Base-by-base conservation (phyloP, 2,113 vertebrate genomes). In the Cryptomyrus ogoouensis region DNA sequence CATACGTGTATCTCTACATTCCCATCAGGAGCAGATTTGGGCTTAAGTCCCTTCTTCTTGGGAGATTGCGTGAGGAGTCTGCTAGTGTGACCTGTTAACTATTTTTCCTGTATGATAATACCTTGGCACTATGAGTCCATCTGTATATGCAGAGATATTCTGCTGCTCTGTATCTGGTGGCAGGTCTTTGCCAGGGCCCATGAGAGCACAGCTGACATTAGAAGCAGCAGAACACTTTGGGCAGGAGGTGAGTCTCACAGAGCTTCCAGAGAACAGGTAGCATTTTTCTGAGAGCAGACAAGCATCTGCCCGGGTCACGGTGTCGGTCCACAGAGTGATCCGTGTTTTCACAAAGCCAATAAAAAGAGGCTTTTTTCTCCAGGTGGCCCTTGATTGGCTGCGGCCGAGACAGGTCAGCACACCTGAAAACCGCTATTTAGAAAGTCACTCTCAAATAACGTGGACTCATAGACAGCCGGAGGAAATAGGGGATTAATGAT, bases 291-390 rank as follows among this genome's bases (percentile, higher is more conserved):
- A n/a, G 31, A 56, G 87, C 87, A 74, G 83, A 92, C 90, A 90
- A 88, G 49, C 91, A 89, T 89, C 91, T 92, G 91, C 88, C 53
- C 88, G 86, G 88, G 90, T 88, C 86, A 53, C 50, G 46, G 83
- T 42, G 62, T 66, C 44, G 89, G 89, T 90, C 89, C 91, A 91
- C 39, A 86, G 87, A 87, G 91, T 91, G 92, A 92, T 89, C 88
- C 27, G 88, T 91, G 90, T 92, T 90, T 92, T 88, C 91, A 92
- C 90, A 91, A 90, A 89, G 88, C 88, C 62, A 90, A 83, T 52
- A 87, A 87, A 92, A 90, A 91, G 89, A 88, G 56, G 70, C 19
- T 35, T 90, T 91, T 91, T 89, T 88, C 88, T 90, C 88, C 87
- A 85, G 44, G 44, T 87, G 89, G 50, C 42, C 89, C 80, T 89